Percentiles rank a stretch among this genome's conserved stretches.
These are phyloP conservation scores for Teleogryllus occipitalis DNA, from an alignment of 1,140 invertebrate genomes.

Conservation along the genomic window DNA sequence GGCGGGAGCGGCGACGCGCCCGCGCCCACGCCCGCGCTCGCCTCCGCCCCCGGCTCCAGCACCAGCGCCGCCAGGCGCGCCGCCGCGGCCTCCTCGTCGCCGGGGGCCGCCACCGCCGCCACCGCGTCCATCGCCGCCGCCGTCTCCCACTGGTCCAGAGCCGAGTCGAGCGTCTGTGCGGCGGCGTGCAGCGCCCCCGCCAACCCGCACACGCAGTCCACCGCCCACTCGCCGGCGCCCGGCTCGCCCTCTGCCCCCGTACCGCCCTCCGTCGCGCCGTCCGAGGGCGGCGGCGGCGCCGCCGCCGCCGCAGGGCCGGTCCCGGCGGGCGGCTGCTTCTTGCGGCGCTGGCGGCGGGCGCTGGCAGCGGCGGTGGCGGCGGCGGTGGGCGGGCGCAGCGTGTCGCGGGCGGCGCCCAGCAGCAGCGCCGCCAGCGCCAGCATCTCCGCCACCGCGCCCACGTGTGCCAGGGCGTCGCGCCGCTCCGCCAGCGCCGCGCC, in stretches of 20 bases:
- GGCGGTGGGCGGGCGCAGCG: not conserved
- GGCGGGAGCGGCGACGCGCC: not conserved
- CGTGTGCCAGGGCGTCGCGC: not conserved
- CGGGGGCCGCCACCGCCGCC: too few species aligned
- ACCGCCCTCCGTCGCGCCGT: not conserved
- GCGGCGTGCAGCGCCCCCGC: conserved; percentile 7
- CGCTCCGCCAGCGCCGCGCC: not conserved
- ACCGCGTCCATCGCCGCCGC: not conserved
- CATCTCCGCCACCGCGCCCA: not conserved
- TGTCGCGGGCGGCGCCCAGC: not conserved
- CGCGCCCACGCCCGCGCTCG: not conserved
- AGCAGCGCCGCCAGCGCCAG: not conserved
- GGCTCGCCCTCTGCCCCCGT: too few species aligned
- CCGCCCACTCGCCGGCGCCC: not conserved
- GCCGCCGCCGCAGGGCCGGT: too few species aligned
- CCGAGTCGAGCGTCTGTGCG: conserved; percentile 11
- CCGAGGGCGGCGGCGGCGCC: too few species aligned
- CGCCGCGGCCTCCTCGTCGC: too few species aligned
- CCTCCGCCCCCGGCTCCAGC: not conserved
- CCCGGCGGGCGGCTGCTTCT: not conserved
- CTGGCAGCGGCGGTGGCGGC: not conserved
- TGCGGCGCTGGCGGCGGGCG: too few species aligned
- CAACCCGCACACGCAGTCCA: not conserved
- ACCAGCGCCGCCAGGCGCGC: not conserved
- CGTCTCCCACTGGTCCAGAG: conserved; percentile 1